Percentiles rank a stretch among this genome's conserved stretches.
phyloP scores from a whole-genome alignment of 2,797 vertebrate species.

The Notoglanidium macrostoma region DNA sequence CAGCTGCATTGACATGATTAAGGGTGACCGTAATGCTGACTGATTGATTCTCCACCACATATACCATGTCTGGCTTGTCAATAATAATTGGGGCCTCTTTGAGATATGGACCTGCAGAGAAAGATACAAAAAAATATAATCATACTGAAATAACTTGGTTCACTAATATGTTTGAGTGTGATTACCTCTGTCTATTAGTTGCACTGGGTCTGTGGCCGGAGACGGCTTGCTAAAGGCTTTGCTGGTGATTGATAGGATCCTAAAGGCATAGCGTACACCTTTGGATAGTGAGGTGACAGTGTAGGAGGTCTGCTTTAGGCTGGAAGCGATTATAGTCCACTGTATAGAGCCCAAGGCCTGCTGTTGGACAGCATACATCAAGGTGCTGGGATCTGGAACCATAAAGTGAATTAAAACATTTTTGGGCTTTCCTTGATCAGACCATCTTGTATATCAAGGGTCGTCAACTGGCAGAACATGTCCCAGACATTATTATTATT shows the following conservation, averaged over 20 bases:
- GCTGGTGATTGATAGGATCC: conserved; percentile 87
- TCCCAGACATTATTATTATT: no score
- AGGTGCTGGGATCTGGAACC: conserved; percentile 79
- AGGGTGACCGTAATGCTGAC: conserved; percentile 85
- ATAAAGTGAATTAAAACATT: conserved; percentile 34
- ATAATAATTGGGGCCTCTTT: conserved; percentile 84
- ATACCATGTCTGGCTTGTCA: conserved; percentile 91
- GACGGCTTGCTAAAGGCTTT: conserved; percentile 96
- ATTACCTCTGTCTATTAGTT: conserved; percentile 86
- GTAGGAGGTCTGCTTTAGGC: conserved; percentile 82
- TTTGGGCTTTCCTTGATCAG: conserved; percentile 3
- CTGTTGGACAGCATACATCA: conserved; percentile 93
- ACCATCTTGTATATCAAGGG: background rate
- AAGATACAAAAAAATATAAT: conserved; percentile 40
- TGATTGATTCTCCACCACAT: conserved; percentile 90
- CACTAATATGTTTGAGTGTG: conserved; percentile 2
- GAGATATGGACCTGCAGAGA: conserved; percentile 82
- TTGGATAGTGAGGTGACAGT: conserved; percentile 84
- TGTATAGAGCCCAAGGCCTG: conserved; percentile 91
- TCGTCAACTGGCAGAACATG: background rate
- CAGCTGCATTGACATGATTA: conserved; percentile 87
- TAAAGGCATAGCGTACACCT: conserved; percentile 86
- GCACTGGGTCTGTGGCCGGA: conserved; percentile 79
- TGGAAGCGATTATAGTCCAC: conserved; percentile 87
- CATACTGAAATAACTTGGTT: background rate